Evolutionary conservation across 2,888 invertebrate genomes (phyloP).

Genomic region (Apantesis nais): DNA sequence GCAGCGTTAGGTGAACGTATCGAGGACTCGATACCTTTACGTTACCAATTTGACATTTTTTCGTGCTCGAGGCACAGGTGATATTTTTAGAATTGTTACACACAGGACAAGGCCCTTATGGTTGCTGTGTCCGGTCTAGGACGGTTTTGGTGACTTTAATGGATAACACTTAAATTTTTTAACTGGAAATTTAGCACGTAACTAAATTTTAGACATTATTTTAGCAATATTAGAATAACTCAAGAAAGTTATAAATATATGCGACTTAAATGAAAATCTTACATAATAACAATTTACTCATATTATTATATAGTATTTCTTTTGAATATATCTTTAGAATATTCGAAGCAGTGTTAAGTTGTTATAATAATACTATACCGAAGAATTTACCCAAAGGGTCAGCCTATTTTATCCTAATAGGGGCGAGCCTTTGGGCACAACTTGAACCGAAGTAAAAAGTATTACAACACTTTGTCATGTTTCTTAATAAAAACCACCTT

Average conservation of each 20-base stretch:
- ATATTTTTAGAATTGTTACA: background rate
- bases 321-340: background rate
- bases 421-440: background rate
- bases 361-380: background rate
- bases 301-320: too few relatives aligned
- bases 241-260: background rate
- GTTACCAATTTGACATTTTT: too few relatives aligned
- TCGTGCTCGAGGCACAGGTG: too few relatives aligned
- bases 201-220: background rate
- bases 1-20: too few relatives aligned
- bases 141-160: background rate
- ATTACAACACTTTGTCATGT: conserved; percentile 25
- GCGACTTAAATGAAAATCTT: background rate
- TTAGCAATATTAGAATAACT: background rate
- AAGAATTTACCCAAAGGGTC: background rate
- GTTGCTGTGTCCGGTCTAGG: background rate
- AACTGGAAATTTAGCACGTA: background rate
- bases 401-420: background rate
- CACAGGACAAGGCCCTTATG: background rate
- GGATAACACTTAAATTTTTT: background rate
- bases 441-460: background rate
- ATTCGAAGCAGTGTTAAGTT: background rate
- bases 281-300: background rate
- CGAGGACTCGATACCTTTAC: too few relatives aligned
- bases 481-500: conserved; percentile 22